phyloP scores from a whole-genome alignment of 1,140 invertebrate species.

The Dendrolimus punctatus region DNA sequence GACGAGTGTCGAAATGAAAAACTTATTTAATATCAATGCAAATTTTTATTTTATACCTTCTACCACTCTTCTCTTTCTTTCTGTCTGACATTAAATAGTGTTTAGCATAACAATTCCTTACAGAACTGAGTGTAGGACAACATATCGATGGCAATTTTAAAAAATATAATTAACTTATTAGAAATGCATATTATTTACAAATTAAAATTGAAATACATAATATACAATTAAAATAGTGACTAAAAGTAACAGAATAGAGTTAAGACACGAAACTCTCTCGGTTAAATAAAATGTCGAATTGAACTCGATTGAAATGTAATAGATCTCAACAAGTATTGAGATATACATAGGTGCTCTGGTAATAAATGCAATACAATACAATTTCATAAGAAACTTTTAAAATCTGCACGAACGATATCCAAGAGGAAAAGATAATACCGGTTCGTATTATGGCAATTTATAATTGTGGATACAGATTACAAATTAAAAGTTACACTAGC shows the following conservation, averaged over 20 bases:
- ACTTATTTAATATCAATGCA: constrained; percentile 48
- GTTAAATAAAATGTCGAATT: constrained; percentile 10
- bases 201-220: constrained; percentile 62
- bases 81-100: constrained; percentile 53
- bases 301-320: constrained; percentile 9
- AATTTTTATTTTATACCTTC: constrained; percentile 67
- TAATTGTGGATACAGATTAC: constrained; percentile 42
- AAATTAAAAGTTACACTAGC: constrained; percentile 62
- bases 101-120: constrained; percentile 55
- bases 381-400: too few relatives aligned
- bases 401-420: too few relatives aligned
- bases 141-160: constrained; percentile 63
- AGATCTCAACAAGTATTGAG: constrained; percentile 12
- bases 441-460: constrained; percentile 59
- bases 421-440: constrained; percentile 28
- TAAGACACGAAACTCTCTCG: constrained; percentile 5
- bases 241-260: constrained; percentile 41
- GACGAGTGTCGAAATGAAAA: constrained; percentile 37
- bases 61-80: constrained; percentile 29
- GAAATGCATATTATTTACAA: constrained; percentile 60
- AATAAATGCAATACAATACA: constrained; percentile 25
- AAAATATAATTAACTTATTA: constrained; percentile 62
- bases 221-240: constrained; percentile 70
- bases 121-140: constrained; percentile 52
- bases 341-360: constrained; percentile 18